Percentiles rank a stretch among this genome's conserved stretches.
phyloP scores from a whole-genome alignment of 35 echinoderm and acorn worm genomes.

The Heliocidaris tuberculata region DNA sequence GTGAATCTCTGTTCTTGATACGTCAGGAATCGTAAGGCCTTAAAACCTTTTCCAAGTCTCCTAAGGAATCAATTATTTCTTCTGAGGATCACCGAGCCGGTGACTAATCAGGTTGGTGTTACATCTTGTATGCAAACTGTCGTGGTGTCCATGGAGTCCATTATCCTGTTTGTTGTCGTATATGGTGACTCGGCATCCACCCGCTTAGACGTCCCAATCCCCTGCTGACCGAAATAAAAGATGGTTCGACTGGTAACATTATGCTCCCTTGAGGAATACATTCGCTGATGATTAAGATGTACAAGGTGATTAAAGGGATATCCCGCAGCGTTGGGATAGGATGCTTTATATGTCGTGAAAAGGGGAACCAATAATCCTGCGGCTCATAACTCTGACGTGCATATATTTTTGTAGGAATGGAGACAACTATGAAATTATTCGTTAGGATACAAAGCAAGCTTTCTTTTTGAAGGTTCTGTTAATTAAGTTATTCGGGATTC shows the following conservation, averaged over 20 bases:
- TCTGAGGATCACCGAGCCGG: background rate
- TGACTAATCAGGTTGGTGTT: background rate
- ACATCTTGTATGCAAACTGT: background rate
- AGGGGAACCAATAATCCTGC: background rate
- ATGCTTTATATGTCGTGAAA: background rate
- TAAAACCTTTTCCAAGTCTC: background rate
- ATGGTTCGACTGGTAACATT: background rate
- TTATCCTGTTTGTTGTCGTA: slow-evolving; percentile 1
- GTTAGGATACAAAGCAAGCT: background rate
- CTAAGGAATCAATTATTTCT: background rate
- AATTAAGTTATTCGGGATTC: background rate
- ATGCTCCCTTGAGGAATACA: slow-evolving; percentile 1
- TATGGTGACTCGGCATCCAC: background rate
- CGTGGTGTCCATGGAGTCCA: background rate
- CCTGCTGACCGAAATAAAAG: background rate
- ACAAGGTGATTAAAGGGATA: background rate
- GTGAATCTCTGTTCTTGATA: background rate
- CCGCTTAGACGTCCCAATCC: background rate
- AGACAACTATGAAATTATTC: background rate
- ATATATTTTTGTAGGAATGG: background rate
- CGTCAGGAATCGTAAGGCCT: background rate
- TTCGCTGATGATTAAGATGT: slow-evolving; percentile 5
- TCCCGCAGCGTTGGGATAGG: background rate
- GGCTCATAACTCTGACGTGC: background rate
- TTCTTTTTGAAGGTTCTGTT: background rate